Conservation (phyloP, 2,888 invertebrate genomes). For the Nomada fabriciana region DNA sequence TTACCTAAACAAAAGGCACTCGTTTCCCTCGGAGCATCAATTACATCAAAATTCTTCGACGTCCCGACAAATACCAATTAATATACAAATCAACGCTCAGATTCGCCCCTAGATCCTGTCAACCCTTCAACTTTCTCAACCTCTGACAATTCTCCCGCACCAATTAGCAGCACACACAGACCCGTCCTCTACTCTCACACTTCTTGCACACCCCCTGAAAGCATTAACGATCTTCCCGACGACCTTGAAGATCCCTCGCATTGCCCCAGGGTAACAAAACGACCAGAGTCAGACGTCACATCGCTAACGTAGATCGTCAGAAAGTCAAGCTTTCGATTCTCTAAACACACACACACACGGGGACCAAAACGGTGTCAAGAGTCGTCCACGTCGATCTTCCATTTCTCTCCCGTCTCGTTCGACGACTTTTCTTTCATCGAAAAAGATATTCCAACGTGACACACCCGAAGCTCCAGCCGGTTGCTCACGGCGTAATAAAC, state of each 20-base stretch:
- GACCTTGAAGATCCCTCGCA: slow-evolving; percentile 3
- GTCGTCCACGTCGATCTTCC: slow-evolving; percentile 33
- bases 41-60: no score
- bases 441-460: slow-evolving; percentile 36
- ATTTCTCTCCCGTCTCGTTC: not conserved
- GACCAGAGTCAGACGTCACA: not conserved
- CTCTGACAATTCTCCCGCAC: no score
- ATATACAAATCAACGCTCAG: no score
- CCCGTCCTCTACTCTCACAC: no score
- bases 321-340: slow-evolving; percentile 47
- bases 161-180: not conserved
- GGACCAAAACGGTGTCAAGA: slow-evolving; percentile 47
- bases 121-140: no score
- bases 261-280: not conserved
- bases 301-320: not conserved
- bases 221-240: not conserved
- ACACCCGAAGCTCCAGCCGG: not conserved
- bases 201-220: not conserved
- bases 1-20: no score
- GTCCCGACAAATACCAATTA: no score
- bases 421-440: slow-evolving; percentile 7
- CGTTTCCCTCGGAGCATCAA: no score
- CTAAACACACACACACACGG: not conserved
- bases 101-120: no score
- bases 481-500: slow-evolving; percentile 40